Evolutionary conservation across 1,140 invertebrate genomes (phyloP).

Genomic region (Hyposmocoma kahamanoa): DNA sequence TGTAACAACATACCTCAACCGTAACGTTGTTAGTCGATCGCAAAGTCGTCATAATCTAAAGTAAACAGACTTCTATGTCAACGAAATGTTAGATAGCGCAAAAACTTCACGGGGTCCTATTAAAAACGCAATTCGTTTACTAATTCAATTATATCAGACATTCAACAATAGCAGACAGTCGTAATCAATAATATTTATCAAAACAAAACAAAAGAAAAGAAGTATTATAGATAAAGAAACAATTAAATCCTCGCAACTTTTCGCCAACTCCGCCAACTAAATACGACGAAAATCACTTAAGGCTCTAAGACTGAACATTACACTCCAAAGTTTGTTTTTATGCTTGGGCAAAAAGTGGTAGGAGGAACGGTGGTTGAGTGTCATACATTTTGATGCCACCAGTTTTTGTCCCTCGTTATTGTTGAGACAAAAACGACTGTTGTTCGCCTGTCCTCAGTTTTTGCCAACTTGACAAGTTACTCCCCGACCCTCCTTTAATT

Average conservation of each 20-base stretch:
- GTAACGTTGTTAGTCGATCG: too few relatives aligned
- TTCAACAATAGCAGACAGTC: too few relatives aligned
- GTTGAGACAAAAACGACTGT: slow-evolving; percentile 38
- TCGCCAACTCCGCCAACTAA: slow-evolving; percentile 35
- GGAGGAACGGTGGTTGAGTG: slow-evolving; percentile 31
- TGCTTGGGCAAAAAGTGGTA: slow-evolving; percentile 28
- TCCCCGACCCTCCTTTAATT: slow-evolving; percentile 35
- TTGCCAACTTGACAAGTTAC: slow-evolving; percentile 54
- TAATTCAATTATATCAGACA: too few relatives aligned
- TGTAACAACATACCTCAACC: too few relatives aligned
- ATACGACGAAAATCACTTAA: slow-evolving; percentile 57
- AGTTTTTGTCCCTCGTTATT: slow-evolving; percentile 47
- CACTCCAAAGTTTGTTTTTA: slow-evolving; percentile 36
- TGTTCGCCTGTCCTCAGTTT: slow-evolving; percentile 44
- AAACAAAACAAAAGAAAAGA: too few relatives aligned
- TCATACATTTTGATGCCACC: slow-evolving; percentile 49
- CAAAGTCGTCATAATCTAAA: background rate
- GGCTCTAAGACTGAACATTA: slow-evolving; percentile 33
- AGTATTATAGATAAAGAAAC: too few relatives aligned
- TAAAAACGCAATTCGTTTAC: too few relatives aligned
- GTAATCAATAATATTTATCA: too few relatives aligned
- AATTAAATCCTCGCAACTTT: slow-evolving; percentile 46
- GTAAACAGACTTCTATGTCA: slow-evolving; percentile 16
- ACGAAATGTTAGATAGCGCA: slow-evolving; percentile 23
- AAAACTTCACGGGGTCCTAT: too few relatives aligned